A percentile compares a stretch with the other conserved stretches of the same genome.
These are phyloP conservation scores for Hyperoplus immaculatus DNA, from an alignment of 2,797 vertebrate genomes.

Conservation along the genomic window DNA sequence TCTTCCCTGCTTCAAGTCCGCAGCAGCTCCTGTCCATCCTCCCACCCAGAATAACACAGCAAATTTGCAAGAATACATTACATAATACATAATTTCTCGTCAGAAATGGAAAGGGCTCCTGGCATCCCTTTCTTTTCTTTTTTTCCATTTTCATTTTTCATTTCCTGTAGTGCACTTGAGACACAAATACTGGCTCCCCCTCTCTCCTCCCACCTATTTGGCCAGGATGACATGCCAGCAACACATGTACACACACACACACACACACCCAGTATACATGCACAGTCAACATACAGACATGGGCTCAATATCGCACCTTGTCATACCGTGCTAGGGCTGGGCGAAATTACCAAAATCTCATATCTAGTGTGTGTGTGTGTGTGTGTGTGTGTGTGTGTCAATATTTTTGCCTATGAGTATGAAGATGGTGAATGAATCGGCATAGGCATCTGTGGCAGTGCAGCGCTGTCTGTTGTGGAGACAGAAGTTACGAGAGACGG, in stretches of 20 bases:
- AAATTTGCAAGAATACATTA: constrained; percentile 83
- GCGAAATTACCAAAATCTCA: too few relatives aligned
- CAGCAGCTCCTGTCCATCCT: constrained; percentile 21
- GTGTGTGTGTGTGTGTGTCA: too few relatives aligned
- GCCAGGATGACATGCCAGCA: constrained; percentile 31
- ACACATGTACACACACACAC: not conserved
- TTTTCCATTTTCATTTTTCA: constrained; percentile 78
- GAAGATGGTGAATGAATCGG: too few relatives aligned
- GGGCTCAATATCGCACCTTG: constrained; percentile 5
- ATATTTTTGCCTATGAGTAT: too few relatives aligned
- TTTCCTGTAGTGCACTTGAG: constrained; percentile 84
- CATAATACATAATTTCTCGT: constrained; percentile 74
- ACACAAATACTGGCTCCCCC: constrained; percentile 53
- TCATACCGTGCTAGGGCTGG: not conserved
- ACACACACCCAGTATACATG: not conserved
- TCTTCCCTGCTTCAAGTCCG: constrained; percentile 31
- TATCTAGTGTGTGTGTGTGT: too few relatives aligned
- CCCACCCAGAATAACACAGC: constrained; percentile 70
- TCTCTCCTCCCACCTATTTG: not conserved
- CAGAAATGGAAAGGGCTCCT: constrained; percentile 75
- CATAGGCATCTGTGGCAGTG: too few relatives aligned
- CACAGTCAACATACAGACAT: constrained; percentile 16
- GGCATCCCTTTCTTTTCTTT: constrained; percentile 46
- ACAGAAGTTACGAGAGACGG: too few relatives aligned
- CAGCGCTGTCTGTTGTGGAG: too few relatives aligned